phyloP scores from a whole-genome alignment of 2,113 vertebrate genomes.

The Labeo rohita region DNA sequence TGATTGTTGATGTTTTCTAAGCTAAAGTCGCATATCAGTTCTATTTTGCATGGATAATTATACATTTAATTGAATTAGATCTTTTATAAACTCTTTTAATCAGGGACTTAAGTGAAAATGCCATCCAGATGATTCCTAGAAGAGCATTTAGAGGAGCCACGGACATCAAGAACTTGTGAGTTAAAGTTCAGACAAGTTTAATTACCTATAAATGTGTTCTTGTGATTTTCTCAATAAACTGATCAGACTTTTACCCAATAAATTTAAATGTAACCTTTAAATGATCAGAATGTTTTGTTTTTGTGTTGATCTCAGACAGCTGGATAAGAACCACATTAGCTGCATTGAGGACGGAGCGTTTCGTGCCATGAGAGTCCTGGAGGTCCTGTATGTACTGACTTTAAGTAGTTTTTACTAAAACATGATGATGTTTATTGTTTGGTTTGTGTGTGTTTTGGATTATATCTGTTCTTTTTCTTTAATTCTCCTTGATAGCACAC shows the following conservation, averaged over 20 bases:
- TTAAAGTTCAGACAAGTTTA: not conserved
- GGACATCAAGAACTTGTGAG: slow-evolving; percentile 94
- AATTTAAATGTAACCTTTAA: not conserved
- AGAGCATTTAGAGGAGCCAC: slow-evolving; percentile 97
- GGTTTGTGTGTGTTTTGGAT: not conserved
- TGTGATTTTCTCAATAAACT: not conserved
- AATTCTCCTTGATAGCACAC: slow-evolving; percentile 79
- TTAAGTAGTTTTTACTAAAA: not conserved
- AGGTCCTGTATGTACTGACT: slow-evolving; percentile 56
- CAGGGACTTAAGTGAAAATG: slow-evolving; percentile 96
- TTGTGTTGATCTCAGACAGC: slow-evolving; percentile 46
- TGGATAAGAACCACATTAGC: slow-evolving; percentile 58
- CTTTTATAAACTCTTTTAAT: slow-evolving; percentile 50
- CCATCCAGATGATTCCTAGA: slow-evolving; percentile 93
- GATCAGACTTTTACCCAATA: not conserved
- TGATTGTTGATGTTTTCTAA: not conserved
- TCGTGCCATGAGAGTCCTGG: slow-evolving; percentile 53
- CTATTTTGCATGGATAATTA: not conserved
- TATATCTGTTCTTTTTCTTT: slow-evolving; percentile 27
- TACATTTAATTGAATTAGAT: not conserved
- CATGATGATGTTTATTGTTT: not conserved
- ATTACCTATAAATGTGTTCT: not conserved
- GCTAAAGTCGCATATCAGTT: not conserved
- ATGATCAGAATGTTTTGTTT: not conserved
- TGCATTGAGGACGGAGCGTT: slow-evolving; percentile 60